Base-by-base conservation (phyloP, 2,113 vertebrate genomes). In the Lagenorhynchus albirostris region DNA sequence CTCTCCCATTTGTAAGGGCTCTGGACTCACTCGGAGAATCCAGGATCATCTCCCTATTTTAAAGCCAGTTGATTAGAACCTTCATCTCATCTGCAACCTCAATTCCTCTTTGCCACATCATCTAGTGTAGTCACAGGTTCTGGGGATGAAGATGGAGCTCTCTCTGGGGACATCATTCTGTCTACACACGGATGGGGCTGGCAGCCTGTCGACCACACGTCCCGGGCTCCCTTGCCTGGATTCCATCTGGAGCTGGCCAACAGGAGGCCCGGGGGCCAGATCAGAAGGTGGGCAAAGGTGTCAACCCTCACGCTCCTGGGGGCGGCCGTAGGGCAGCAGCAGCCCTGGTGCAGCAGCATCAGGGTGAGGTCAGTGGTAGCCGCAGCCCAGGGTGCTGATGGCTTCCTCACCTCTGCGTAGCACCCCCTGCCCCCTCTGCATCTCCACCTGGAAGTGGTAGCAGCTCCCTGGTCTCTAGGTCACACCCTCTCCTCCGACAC, bases 291-390 rank as follows among this genome's bases (percentile, higher is more conserved):
- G 50, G 41, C 5, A 13, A 68, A 38, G 13, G 41, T 12, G n/a
- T 17, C 2, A 31, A 10, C 10, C 2, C 41, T 53, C 23, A 29
- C 0, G 53, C 11, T 80, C 21, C 63, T 53, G 33, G 38, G 5
- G 65, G 68, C 4, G 1, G 14, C 25, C 21, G 25, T 25, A 70
- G 29, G 88, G 17, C 33, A 58, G 73, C 62, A 60, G 33, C 0
- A 1, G 21, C 36, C 5, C 10, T 29, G 55, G 47, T n/a, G 33
- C 38, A 62, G 33, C 15, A 89, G 38, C 71, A 5, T 8, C 1
- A 3, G 47, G 36, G 12, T 2, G 6, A 44, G 60, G 13, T 53
- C 0, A 6, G 38, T 55, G 25, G 4, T 71, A 47, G n/a, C n/a
- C 3, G 38, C n/a, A 62, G 50, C 41, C 41, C 62, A 8, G 62